Percentiles rank a stretch among this genome's conserved stretches.
Conservation (phyloP, 1,140 invertebrate species). For the Tyrophagus putrescentiae region DNA sequence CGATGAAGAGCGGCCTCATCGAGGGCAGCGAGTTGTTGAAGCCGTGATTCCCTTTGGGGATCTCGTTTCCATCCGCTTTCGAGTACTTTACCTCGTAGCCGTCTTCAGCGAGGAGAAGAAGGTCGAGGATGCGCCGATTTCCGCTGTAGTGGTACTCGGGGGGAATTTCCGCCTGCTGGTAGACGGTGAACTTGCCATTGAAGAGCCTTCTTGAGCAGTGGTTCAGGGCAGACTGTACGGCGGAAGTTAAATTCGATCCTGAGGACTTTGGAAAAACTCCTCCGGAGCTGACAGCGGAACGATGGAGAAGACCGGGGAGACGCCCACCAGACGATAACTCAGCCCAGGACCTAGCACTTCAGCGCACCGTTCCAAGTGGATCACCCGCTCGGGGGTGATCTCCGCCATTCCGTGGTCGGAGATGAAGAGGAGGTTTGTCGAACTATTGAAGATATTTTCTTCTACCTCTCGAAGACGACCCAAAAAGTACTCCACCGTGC, state of each 20-base stretch:
- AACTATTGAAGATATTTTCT: slow-evolving; percentile 22
- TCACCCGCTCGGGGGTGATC: background rate
- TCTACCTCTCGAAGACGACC: slow-evolving; percentile 20
- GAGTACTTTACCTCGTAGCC: no score
- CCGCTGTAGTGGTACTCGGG: slow-evolving; percentile 30
- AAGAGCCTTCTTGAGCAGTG: background rate
- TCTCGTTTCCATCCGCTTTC: background rate
- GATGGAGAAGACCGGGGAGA: background rate
- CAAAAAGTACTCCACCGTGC: slow-evolving; percentile 26
- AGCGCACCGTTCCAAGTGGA: slow-evolving; percentile 17
- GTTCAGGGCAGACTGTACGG: slow-evolving; percentile 16
- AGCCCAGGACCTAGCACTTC: no score
- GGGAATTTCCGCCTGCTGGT: slow-evolving; percentile 30
- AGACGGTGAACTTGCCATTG: slow-evolving; percentile 26
- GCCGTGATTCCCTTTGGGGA: slow-evolving; percentile 30
- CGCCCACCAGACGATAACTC: background rate
- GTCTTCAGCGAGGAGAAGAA: slow-evolving; percentile 30
- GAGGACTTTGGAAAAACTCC: slow-evolving; percentile 13
- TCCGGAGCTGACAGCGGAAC: no score
- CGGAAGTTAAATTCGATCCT: slow-evolving; percentile 21
- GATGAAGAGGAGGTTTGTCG: slow-evolving; percentile 27
- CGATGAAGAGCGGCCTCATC: slow-evolving; percentile 38
- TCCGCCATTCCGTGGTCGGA: slow-evolving; percentile 30
- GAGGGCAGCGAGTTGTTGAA: slow-evolving; percentile 30
- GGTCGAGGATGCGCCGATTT: slow-evolving; percentile 29